phyloP scores from a whole-genome alignment of 2,888 invertebrate genomes.

The Synanthedon formicaeformis region DNA sequence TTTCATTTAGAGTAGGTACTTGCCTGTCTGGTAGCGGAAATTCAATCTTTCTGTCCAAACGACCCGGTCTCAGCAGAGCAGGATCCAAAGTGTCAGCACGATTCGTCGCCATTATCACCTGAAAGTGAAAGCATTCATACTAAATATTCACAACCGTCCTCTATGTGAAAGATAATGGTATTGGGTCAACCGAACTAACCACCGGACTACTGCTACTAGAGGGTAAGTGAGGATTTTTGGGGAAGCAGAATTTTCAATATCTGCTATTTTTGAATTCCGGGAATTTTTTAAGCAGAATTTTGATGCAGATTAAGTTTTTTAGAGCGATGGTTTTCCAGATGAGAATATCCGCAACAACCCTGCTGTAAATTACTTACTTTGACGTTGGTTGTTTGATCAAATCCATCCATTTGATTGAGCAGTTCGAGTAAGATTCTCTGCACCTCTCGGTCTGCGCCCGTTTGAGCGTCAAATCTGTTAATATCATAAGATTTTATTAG shows the following conservation, averaged over 20 bases:
- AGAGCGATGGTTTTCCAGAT: too few species aligned
- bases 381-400: constrained; percentile 99
- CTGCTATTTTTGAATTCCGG: too few species aligned
- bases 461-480: constrained; percentile 91
- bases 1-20: not conserved
- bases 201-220: too few species aligned
- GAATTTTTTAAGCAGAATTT: too few species aligned
- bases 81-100: constrained; percentile 98
- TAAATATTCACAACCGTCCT: too few species aligned
- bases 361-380: constrained; percentile 73
- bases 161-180: not conserved
- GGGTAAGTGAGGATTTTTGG: too few species aligned
- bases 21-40: constrained; percentile 94
- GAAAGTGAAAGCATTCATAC: not conserved
- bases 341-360: too few species aligned
- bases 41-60: constrained; percentile 98
- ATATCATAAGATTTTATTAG: not conserved
- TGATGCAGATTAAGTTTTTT: too few species aligned
- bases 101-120: constrained; percentile 94
- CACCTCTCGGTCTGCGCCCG: constrained; percentile 97
- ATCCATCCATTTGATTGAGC: constrained; percentile 99
- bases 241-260: too few species aligned
- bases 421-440: constrained; percentile 97
- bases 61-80: constrained; percentile 93
- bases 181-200: too few species aligned